Percentiles rank a stretch among this genome's conserved stretches.
phyloP scores from a whole-genome alignment of 2,797 vertebrate genomes.

The Atherinosoma microstoma region DNA sequence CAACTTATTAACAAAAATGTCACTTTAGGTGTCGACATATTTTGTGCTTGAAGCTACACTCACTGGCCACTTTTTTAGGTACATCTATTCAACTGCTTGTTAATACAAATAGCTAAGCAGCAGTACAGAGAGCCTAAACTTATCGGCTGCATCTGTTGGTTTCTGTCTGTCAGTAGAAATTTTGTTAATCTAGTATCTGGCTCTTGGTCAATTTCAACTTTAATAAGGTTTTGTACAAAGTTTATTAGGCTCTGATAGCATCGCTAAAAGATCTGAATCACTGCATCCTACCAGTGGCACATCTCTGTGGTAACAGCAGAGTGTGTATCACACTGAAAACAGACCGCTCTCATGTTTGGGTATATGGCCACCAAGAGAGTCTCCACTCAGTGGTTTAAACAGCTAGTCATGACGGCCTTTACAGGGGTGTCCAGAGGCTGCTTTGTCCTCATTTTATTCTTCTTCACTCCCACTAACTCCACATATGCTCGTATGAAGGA shows the following conservation, averaged over 20 bases:
- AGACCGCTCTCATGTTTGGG: conserved; percentile 22
- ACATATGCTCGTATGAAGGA: conserved; percentile 51
- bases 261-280: conserved; percentile 46
- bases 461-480: conserved; percentile 48
- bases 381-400: conserved; percentile 8
- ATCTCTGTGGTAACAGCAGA: conserved; percentile 64
- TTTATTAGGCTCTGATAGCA: conserved; percentile 57
- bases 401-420: conserved; percentile 31
- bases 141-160: conserved; percentile 18
- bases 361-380: conserved; percentile 19
- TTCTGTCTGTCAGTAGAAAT: conserved; percentile 1
- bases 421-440: conserved; percentile 29
- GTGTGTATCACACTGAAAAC: conserved; percentile 17
- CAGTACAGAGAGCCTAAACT: conserved; percentile 4
- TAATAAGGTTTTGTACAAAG: conserved; percentile 17
- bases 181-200: conserved; percentile 24
- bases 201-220: neutral
- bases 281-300: conserved; percentile 12
- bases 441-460: conserved; percentile 17
- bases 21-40: too few species aligned
- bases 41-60: too few species aligned
- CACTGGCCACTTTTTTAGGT: too few species aligned
- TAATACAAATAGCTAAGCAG: too few species aligned
- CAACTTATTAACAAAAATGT: neutral
- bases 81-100: too few species aligned